Base-by-base conservation (phyloP, 2,113 vertebrate genomes). In the Acanthochromis polyacanthus region DNA sequence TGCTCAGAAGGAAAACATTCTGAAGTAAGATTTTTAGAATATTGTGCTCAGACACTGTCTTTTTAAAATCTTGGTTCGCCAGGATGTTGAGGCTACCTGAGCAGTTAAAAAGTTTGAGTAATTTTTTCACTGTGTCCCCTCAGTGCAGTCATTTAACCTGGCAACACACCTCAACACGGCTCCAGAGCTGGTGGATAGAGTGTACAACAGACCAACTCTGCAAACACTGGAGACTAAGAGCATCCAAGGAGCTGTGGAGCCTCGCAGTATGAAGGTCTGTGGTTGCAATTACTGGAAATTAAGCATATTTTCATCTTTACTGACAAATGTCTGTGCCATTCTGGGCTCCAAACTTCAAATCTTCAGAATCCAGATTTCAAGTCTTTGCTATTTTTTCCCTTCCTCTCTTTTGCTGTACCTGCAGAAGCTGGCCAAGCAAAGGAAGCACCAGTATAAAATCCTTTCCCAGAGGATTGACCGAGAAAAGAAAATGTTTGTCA, bases 381-480 rank as follows among this genome's bases (percentile, higher is more conserved):
- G 38, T 8, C 23, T 20, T 19, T 62, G 23, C 59, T 69, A 5
- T 4, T 68, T 51, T 20, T 16, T 5, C 1, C 6, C 19, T 23
- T 7, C 53, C 2, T 48, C 5, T 48, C 17, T 17, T 48, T 51
- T 19, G 1, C 10, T 60, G 15, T 45, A 9, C 43, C 53, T 89
- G 15, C 78, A 99, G 97, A 95, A 90, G 71, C 84, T 99, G 67
- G 93, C 95, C 69, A 94, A 75, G 71, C 92, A 97, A 90, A 95
- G 97, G 68, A 94, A 91, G 73, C 92, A 92, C 50, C 96, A 96
- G 72, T 99, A 99, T 28, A 87, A 78, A 43, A 79, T 96, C 65
- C 94, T 99, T 73, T 95, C 92, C n/a, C 96, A 99, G 84, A 95
- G 98, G 82, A 97, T 99, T n/a, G 95, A 97, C 59, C 88, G 98